A percentile compares a stretch with the other conserved stretches of the same genome.
phyloP scores from a whole-genome alignment of 2,797 vertebrate species.

The Rhabdomys pumilio region DNA sequence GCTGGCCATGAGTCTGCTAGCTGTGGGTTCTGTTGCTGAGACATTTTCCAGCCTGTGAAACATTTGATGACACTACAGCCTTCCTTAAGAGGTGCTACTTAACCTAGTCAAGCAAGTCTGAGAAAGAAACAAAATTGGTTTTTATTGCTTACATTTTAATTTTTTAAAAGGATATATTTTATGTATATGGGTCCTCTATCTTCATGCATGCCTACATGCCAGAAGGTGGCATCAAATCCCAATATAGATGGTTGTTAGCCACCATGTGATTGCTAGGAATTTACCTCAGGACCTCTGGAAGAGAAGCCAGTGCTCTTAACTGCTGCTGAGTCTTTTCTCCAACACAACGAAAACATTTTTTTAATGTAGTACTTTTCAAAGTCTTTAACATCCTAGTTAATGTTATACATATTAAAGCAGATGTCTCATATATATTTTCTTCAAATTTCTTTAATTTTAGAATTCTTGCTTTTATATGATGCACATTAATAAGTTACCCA shows the following conservation, averaged over 20 bases:
- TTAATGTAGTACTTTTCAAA: constrained; percentile 52
- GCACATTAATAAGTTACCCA: constrained; percentile 42
- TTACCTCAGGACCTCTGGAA: neutral
- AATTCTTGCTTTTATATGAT: constrained; percentile 49
- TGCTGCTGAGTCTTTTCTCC: neutral
- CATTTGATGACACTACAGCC: neutral
- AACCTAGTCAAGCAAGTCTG: constrained; percentile 28
- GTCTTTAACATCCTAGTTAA: constrained; percentile 41
- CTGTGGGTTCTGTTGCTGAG: neutral
- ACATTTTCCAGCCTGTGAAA: neutral
- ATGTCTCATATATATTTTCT: constrained; percentile 12
- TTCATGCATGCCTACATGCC: neutral
- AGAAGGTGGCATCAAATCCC: neutral
- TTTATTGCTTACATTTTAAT: neutral
- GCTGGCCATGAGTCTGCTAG: neutral
- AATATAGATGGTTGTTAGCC: neutral
- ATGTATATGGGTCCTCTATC: neutral
- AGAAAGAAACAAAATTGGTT: constrained; percentile 36
- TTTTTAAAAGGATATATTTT: neutral
- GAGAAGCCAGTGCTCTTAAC: neutral
- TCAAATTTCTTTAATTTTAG: constrained; percentile 63
- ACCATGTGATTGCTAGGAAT: neutral
- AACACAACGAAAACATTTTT: neutral
- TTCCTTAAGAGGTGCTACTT: constrained; percentile 17
- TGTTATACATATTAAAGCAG: constrained; percentile 51